Evolutionary conservation across 2,113 vertebrate species (phyloP).

Genomic region (Condylura cristata): DNA sequence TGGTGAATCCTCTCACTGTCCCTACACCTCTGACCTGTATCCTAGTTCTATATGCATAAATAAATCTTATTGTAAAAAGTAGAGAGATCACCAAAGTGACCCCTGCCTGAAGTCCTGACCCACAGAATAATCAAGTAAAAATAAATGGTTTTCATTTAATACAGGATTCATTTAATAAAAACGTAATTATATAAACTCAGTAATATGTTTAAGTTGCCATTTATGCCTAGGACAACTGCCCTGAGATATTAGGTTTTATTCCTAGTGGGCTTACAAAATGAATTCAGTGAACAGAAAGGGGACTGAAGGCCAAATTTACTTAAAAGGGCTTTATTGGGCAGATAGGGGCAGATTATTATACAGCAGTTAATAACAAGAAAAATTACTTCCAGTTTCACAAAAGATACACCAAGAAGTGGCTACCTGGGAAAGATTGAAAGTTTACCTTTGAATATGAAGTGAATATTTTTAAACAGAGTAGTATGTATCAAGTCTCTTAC

Average conservation of each 20-base stretch:
- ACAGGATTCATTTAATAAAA: background rate
- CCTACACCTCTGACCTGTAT: too few species aligned
- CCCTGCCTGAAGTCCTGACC: background rate
- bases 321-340: background rate
- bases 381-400: background rate
- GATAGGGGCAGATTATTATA: background rate
- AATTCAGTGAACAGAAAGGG: background rate
- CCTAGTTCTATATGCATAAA: too few species aligned
- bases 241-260: background rate
- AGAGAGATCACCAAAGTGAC: background rate
- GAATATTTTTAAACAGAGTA: background rate
- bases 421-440: background rate
- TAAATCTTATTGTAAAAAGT: too few species aligned
- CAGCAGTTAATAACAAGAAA: background rate
- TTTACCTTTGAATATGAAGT: background rate
- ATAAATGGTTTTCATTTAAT: slow-evolving; percentile 13
- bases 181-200: background rate
- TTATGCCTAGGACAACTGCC: background rate
- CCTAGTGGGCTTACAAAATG: background rate
- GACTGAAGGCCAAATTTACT: background rate
- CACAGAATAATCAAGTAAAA: background rate
- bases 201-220: background rate
- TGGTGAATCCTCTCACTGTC: too few species aligned
- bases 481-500: background rate
- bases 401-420: background rate